Base-by-base conservation (phyloP, 64 coral and sea anemone genomes). In the Stylophora pistillata region DNA sequence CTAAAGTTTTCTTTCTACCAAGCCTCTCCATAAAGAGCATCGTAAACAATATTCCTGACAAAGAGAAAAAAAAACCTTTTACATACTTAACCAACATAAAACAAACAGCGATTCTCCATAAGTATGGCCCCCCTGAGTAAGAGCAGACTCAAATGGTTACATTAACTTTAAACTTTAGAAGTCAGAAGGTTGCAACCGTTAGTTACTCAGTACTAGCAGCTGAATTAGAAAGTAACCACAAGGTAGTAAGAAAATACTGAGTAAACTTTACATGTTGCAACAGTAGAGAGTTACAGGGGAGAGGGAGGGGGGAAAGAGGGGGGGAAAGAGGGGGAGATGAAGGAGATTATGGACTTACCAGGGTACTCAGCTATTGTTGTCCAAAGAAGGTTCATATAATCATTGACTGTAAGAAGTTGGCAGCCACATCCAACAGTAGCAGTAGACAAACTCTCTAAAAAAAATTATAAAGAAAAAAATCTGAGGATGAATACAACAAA, bases 351-450 rank as follows among this genome's bases (percentile, higher is more conserved):
- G 9, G 20, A 78, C 70, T n/a, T 13, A 91, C 90, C 75, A 68
- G 90, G 90, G 33, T 86, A 76, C 76, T 91, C 90, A 56, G 90
- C 81, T 32, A 86, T 58, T 77, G 90, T 86, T 27, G 90, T 91
- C 82, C 81, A 86, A n/a, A 91, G 53, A 61, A 91, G 83, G 32
- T 65, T 65, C 21, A 73, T 26, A 20, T 91, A 91, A 82, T 91
- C 90, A 56, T 56, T 53, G 34, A 54, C 30, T 21, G 74, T 91
- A 6, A 91, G 81, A 2, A 91, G 63, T 70, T 91, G 86, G 25
- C 90, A 91, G 37, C 90, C 90, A 91, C 90, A 91, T 23, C 71
- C 71, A n/a, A 37, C 0, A 53, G 33, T 26, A 34, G 61, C 25
- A 7, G 9, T 66, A 13, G 61, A 68, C 69, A 84, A 53, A 7